A percentile compares a stretch with the other conserved stretches of the same genome.
Conservation (phyloP, 1,140 invertebrate species). For the Listronotus oregonensis region DNA sequence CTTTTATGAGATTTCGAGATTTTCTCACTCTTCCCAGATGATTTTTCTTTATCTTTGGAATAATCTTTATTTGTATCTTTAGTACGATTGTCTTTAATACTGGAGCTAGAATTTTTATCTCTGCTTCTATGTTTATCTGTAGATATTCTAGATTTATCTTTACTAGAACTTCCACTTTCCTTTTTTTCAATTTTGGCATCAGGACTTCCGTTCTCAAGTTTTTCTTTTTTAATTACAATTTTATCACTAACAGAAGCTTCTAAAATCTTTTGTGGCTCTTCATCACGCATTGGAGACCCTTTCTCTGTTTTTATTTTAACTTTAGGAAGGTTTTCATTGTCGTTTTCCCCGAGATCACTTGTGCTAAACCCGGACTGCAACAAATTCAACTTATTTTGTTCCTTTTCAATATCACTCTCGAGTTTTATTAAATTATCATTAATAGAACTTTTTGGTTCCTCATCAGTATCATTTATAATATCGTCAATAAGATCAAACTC, state of each 20-base stretch:
- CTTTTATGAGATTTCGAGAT: slow-evolving; percentile 27
- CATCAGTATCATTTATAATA: slow-evolving; percentile 39
- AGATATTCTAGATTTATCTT: slow-evolving; percentile 12
- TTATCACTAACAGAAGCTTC: slow-evolving; percentile 2
- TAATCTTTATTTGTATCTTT: slow-evolving; percentile 22
- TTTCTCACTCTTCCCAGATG: not conserved
- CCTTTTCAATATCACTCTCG: slow-evolving; percentile 17
- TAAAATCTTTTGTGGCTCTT: not conserved
- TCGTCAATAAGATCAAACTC: slow-evolving; percentile 57
- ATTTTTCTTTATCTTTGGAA: slow-evolving; percentile 14
- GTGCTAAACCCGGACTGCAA: slow-evolving; percentile 15
- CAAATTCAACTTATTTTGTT: slow-evolving; percentile 11
- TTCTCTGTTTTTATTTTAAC: slow-evolving; percentile 13
- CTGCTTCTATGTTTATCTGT: slow-evolving; percentile 28
- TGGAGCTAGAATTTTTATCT: not conserved
- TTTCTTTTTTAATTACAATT: not conserved
- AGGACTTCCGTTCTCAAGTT: not conserved
- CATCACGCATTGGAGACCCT: not conserved
- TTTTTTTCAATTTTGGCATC: not conserved
- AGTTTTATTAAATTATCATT: slow-evolving; percentile 11
- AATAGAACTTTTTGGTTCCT: slow-evolving; percentile 9
- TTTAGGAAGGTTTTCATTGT: slow-evolving; percentile 3
- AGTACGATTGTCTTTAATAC: slow-evolving; percentile 23
- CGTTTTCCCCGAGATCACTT: slow-evolving; percentile 22
- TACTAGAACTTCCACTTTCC: not conserved